These are phyloP conservation scores for Panthera leo DNA, from an alignment of 2,113 vertebrate genomes.

Conservation along the genomic window DNA sequence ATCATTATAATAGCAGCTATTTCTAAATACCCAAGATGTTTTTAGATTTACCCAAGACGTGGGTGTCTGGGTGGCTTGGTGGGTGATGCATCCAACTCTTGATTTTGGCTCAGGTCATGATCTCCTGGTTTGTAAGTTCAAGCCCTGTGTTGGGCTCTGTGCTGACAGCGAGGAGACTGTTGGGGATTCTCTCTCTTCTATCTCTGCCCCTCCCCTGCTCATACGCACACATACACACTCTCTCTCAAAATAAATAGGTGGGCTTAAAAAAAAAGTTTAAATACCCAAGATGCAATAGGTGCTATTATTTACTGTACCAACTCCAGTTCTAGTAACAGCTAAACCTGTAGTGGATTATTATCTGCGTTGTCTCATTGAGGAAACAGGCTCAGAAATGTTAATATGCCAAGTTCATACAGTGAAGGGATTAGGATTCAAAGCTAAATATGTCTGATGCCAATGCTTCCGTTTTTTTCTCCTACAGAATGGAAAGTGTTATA, in stretches of 20 bases:
- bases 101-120: no score
- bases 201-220: no score
- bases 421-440: neutral
- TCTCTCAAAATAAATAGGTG: no score
- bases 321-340: neutral
- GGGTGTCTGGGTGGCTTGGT: no score
- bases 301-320: neutral
- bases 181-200: no score
- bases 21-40: neutral
- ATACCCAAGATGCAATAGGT: neutral
- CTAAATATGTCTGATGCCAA: neutral
- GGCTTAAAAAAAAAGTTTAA: neutral
- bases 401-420: neutral
- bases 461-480: neutral
- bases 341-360: neutral
- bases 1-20: neutral
- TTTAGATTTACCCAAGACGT: neutral
- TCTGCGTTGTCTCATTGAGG: neutral
- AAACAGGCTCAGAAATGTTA: neutral
- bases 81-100: no score
- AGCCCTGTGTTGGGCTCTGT: no score
- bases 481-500: neutral
- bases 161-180: no score
- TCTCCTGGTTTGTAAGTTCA: no score
- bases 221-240: no score